A percentile compares a stretch with the other conserved stretches of the same genome.
phyloP scores from a whole-genome alignment of 2,888 invertebrate species.

The Caenorhabditis macrosperma region DNA sequence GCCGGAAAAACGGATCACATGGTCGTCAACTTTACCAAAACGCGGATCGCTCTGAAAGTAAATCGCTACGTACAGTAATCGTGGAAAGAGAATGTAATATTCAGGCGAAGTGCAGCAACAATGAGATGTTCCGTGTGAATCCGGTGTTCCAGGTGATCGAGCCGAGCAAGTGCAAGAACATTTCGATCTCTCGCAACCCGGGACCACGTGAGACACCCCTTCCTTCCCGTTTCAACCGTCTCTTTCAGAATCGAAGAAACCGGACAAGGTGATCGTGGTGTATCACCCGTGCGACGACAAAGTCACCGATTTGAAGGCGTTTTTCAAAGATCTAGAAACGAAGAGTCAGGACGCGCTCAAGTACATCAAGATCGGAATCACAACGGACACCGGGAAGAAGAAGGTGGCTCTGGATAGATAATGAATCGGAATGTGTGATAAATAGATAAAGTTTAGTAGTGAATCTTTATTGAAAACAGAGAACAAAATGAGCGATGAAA shows the following conservation, averaged over 20 bases:
- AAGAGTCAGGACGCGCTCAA: background rate
- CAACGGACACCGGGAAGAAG: background rate
- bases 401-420: background rate
- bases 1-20: slow-evolving; percentile 23
- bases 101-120: slow-evolving; percentile 30
- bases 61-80: background rate
- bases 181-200: slow-evolving; percentile 7
- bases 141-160: slow-evolving; percentile 30
- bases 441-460: too few species aligned
- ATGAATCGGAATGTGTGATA: too few species aligned
- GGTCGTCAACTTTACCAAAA: slow-evolving; percentile 22
- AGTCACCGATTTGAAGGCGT: slow-evolving; percentile 13
- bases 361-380: slow-evolving; percentile 5
- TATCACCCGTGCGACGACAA: slow-evolving; percentile 22
- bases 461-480: slow-evolving; percentile 5
- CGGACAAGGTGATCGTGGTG: slow-evolving; percentile 12
- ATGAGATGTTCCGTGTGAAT: slow-evolving; percentile 14
- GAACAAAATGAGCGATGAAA: slow-evolving; percentile 23
- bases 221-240: too few species aligned
- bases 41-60: slow-evolving; percentile 18
- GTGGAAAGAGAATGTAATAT: background rate
- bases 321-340: slow-evolving; percentile 8
- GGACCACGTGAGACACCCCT: slow-evolving; percentile 8
- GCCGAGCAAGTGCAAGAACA: slow-evolving; percentile 17
- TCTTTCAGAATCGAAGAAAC: slow-evolving; percentile 3